Conservation (phyloP, 2,888 invertebrate species). For the Cephonodes hylas region DNA sequence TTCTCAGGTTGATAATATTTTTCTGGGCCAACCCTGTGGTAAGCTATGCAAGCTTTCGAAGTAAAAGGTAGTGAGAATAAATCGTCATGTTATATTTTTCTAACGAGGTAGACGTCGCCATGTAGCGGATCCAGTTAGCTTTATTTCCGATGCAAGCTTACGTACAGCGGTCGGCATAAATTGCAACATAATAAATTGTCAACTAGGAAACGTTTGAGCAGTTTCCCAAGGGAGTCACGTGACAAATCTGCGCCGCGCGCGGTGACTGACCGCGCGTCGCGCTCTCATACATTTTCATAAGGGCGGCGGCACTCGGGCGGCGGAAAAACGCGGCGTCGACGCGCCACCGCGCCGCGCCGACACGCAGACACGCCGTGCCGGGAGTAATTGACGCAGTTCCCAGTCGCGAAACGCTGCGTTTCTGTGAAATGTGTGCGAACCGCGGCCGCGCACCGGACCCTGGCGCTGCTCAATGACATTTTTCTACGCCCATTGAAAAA, state of each 20-base stretch:
- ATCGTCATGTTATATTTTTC: constrained; percentile 5
- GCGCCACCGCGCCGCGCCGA: constrained; percentile 33
- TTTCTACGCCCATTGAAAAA: constrained; percentile 39
- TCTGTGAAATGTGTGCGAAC: constrained; percentile 12
- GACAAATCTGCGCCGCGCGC: constrained; percentile 26
- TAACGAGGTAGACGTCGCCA: constrained; percentile 6
- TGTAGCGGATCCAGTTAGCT: constrained; percentile 13
- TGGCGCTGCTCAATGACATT: constrained; percentile 48
- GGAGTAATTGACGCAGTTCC: constrained; percentile 49
- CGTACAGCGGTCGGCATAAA: constrained; percentile 11
- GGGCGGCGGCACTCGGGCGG: constrained; percentile 18
- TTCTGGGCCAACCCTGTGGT: no score
- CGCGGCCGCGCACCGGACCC: constrained; percentile 20
- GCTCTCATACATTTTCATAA: constrained; percentile 59
- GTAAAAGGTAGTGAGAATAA: neutral
- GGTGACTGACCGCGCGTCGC: constrained; percentile 15
- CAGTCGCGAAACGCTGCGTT: constrained; percentile 35
- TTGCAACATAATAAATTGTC: constrained; percentile 19
- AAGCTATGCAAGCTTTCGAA: neutral
- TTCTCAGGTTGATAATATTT: no score
- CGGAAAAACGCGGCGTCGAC: constrained; percentile 56
- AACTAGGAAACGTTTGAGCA: constrained; percentile 20
- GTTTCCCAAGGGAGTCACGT: constrained; percentile 29
- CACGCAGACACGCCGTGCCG: constrained; percentile 25
- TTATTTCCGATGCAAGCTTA: constrained; percentile 10